phyloP scores from a whole-genome alignment of 2,888 invertebrate species.

The Monoplex corrugatus region DNA sequence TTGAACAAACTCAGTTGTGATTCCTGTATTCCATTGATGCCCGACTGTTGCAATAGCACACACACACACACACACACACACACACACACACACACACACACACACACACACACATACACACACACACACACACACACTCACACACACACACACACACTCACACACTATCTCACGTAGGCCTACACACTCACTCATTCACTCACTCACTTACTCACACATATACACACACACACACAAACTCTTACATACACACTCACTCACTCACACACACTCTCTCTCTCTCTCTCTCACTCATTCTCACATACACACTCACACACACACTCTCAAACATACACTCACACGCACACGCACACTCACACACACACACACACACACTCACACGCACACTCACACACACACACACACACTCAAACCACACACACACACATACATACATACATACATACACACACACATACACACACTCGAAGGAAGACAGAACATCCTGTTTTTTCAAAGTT shows the following conservation, averaged over 20 bases:
- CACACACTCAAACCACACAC: not conserved
- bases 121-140: constrained; percentile 16
- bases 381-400: not conserved
- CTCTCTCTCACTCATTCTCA: too few species aligned
- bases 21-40: not conserved
- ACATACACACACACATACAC: too few species aligned
- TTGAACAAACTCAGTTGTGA: too few species aligned
- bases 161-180: too few species aligned
- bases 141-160: not conserved
- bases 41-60: not conserved
- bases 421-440: not conserved
- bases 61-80: not conserved
- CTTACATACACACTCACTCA: too few species aligned
- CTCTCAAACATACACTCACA: not conserved
- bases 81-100: not conserved
- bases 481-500: too few species aligned
- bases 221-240: not conserved
- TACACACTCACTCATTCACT: too few species aligned
- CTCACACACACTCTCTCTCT: not conserved
- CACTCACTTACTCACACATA: too few species aligned
- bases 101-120: constrained; percentile 7
- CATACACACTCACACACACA: too few species aligned
- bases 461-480: too few species aligned
- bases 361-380: not conserved
- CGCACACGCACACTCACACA: not conserved